Conservation (phyloP, 1,140 invertebrate species). For the Mycetomoellerius zeteki region DNA sequence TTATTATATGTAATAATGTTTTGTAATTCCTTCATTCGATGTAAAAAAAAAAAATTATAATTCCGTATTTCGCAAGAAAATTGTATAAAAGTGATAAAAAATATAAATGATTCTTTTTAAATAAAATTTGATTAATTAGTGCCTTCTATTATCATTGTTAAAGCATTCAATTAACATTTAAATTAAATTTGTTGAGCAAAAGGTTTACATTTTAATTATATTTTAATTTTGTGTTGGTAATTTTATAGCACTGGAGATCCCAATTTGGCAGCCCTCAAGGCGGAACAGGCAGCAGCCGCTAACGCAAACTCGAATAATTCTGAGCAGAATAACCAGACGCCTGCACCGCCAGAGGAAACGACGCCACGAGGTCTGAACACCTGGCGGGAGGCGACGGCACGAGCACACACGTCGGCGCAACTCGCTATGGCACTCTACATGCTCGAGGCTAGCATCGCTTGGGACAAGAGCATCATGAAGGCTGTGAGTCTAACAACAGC, state of each 20-base stretch:
- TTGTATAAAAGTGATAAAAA: neutral
- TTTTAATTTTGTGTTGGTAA: slow-evolving; percentile 25
- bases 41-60: neutral
- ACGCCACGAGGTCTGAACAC: slow-evolving; percentile 91
- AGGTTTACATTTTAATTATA: neutral
- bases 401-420: slow-evolving; percentile 95
- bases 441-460: slow-evolving; percentile 96
- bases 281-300: slow-evolving; percentile 84
- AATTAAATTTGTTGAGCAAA: neutral
- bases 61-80: neutral
- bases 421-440: slow-evolving; percentile 96
- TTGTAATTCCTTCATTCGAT: neutral
- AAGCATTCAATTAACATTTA: slow-evolving; percentile 15
- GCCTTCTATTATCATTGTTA: neutral
- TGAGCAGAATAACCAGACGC: slow-evolving; percentile 78
- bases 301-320: slow-evolving; percentile 82
- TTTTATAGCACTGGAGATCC: slow-evolving; percentile 87
- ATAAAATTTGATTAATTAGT: neutral
- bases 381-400: slow-evolving; percentile 95
- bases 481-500: slow-evolving; percentile 92
- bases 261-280: slow-evolving; percentile 87
- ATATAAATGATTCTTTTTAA: neutral
- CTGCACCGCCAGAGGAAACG: slow-evolving; percentile 82
- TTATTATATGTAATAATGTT: neutral
- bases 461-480: slow-evolving; percentile 99